Base-by-base conservation (phyloP, 2,113 vertebrate species). In the Chrysemys picta region DNA sequence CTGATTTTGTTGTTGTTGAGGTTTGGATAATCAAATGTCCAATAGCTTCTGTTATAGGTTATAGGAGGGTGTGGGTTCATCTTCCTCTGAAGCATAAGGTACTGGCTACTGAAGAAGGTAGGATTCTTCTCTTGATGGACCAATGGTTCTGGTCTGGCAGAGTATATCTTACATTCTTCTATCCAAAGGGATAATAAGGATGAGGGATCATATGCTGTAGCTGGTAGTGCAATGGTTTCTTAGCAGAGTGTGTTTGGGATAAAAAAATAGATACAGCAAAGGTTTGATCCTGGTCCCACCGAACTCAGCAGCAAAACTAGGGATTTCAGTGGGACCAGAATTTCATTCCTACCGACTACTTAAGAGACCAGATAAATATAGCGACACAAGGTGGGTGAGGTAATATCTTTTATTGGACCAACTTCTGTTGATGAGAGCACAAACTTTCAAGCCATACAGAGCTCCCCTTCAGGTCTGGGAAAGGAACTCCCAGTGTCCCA, bases 261-360 rank as follows among this genome's bases (percentile, higher is more conserved):
- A 45, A n/a, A 75, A 22, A 45, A 47, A 14, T 72, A 88, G 16
- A 75, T 82, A 90, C 94, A 88, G 82, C 62, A 53, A 56, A 92
- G 85, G 24, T 81, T 89, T 93, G 69, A 84, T 86, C 87, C 89
- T 95, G 49, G 35, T 94, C 29, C 83, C 57, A 27, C 82, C 42
- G 72, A 95, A 95, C 92, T 95, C 87, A 88, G 85, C 84, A 82
- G 45, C 75, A 89, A 65, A 95, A 50, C 79, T 62, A 22, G 5
- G 87, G 65, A 91, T 95, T 96, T 92, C 87, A 89, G 78, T 81
- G 59, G 38, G 22, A 47, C 65, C 42, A 79, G 35, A 84, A 69
- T 95, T 97, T 95, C 65, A 87, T 54, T 10, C 25, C 13, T 85
- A 95, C 88, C 89, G 75, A 80, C 65, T 95, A 83, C 81, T 93